Base-by-base conservation (phyloP, 2,888 invertebrate genomes). In the Harpalus rubripes region DNA sequence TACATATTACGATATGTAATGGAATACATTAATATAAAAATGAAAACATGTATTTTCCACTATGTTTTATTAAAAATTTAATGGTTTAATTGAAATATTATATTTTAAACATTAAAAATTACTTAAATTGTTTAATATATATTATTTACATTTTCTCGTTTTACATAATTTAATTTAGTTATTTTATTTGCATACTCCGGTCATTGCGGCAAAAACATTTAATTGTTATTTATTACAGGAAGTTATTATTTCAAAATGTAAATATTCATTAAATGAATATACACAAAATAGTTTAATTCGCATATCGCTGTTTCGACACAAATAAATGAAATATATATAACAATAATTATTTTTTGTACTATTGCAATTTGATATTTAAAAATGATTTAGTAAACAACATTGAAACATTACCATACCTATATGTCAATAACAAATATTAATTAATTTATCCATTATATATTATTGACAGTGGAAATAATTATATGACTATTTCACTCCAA, bases 201-300 rank as follows among this genome's bases (percentile, higher is more conserved):
- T 52, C 44, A 52, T 8, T 52, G 12, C 44, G 44, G 12, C 44
- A 52, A 52, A 52, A 52, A 52, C 44, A 52, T 52, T 52, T 52
- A 52, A 52, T 52, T 52, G 44, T 52, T 52, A 52, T 52, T 52
- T 52, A 52, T 52, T 52, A 52, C 12, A 52, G 44, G 44, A 52
- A 52, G 12, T 52, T 12, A 52, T 52, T 5, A 4, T 12, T 52
- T 52, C 32, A 32, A 32, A 32, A 32, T 52, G 44, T 10, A 32
- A 32, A 32, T 32, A 32, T 52, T 52, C 44, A 12, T 8, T 52
- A 52, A 2, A 52, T 10, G 10, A 5, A 52, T 52, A 52, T 6
- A 52, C 4, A 52, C 44, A 52, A 52, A 12, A 52, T 52, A n/a
- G n/a, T n/a, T n/a, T n/a, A n/a, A n/a, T n/a, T n/a, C n/a, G n/a